A percentile compares a stretch with the other conserved stretches of the same genome.
These are phyloP conservation scores for Xyliphius kryptos DNA, from an alignment of 2,113 vertebrate genomes.

Conservation along the genomic window DNA sequence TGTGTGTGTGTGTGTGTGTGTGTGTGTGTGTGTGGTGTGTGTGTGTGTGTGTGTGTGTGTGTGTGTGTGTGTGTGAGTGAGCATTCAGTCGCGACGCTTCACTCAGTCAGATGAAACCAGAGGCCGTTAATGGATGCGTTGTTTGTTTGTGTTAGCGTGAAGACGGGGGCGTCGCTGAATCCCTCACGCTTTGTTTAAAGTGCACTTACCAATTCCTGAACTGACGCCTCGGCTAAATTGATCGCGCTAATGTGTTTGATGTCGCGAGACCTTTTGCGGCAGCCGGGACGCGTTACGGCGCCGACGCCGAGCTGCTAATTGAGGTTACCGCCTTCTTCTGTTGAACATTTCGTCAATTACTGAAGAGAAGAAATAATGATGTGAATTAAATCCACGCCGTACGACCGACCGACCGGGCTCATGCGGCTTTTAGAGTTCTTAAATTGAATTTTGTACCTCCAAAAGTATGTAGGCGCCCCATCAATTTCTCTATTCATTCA, in stretches of 20 bases:
- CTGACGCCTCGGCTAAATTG: constrained; percentile 9
- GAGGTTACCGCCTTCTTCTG: constrained; percentile 43
- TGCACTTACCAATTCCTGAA: constrained; percentile 4
- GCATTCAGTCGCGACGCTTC: too few relatives aligned
- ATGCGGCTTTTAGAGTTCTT: too few relatives aligned
- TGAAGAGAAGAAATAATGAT: constrained; percentile 21
- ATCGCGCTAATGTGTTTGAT: constrained; percentile 24
- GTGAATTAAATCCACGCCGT: constrained; percentile 36
- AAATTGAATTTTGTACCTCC: constrained; percentile 13
- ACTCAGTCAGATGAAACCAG: too few relatives aligned
- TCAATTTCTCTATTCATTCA: too few relatives aligned
- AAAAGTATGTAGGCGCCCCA: not conserved
- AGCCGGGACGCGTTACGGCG: constrained; percentile 40
- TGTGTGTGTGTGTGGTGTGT: too few relatives aligned
- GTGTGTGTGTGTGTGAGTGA: too few relatives aligned
- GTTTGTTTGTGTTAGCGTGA: not conserved
- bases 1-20: too few relatives aligned
- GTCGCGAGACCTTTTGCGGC: constrained; percentile 32
- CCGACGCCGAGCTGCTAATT: constrained; percentile 40
- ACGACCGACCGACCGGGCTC: too few relatives aligned
- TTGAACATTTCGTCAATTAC: constrained; percentile 41
- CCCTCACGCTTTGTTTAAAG: constrained; percentile 14
- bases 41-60: too few relatives aligned
- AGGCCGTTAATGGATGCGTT: constrained; percentile 1
- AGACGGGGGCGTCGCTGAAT: not conserved